Evolutionary conservation across 2,797 vertebrate species (phyloP), one percentile per base, ranked within the genome.

Genomic region (Channa striata): DNA sequence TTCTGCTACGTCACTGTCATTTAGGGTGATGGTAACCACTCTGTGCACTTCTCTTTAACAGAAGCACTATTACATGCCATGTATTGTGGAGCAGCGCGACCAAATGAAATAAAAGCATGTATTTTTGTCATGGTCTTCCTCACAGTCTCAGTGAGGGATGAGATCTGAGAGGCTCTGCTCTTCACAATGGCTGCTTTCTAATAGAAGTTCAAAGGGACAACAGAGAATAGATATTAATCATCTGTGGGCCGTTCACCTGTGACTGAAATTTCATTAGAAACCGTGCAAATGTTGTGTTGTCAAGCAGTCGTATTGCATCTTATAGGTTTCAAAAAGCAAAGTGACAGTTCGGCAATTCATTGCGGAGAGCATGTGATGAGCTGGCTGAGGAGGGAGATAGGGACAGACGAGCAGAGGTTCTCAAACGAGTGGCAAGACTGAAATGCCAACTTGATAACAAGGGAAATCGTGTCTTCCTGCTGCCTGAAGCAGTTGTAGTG

Each of bases 371-470:
- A 30, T 17, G 11, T 44, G 54, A 19, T 48, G 46, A 56, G 42
- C 59, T 72, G 34, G 4, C 19, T 8, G 52, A 53, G 43, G 50
- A 57, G 17, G 11, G 48, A 82, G 74, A 78, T 62, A 63, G 49
- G 46, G 71, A 85, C 47, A 72, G 86, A 65, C 65, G 8, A 58
- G 52, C 44, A 16, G 6, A 17, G 19, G 11, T 60, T 63, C 80
- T 86, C 69, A 82, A 67, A 86, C 60, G 59, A 50, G 13, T 46
- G 54, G 19, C 68, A 51, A 44, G 11, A 72, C 64, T 74, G 57
- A 94, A 94, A 94, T 94, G 90, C 90, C 94, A 94, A 63, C 11
- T 60, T 78, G 93, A 94, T 94, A 94, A 92, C 42, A 2, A 40
- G 19, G 34, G 40, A 81, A 72, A 78, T n/a, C 3, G 12, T 21